phyloP scores from a whole-genome alignment of 30 jellyfish, hydroid and myxozoan genomes.

The Hydractinia echinata region DNA sequence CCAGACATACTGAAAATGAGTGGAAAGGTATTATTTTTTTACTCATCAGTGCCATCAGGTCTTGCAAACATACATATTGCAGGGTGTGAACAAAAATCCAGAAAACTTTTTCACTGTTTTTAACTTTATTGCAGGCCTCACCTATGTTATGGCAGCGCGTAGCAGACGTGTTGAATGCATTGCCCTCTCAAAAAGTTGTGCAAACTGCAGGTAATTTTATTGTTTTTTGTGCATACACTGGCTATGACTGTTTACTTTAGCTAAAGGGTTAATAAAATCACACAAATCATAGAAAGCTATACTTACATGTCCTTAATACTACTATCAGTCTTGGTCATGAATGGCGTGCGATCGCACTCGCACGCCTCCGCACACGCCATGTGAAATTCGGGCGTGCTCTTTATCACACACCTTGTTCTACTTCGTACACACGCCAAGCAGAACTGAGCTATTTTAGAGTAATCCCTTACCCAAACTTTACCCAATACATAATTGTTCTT shows the following conservation, averaged over 20 bases:
- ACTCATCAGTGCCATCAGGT: neutral
- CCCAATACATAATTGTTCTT: no score
- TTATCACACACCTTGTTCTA: no score
- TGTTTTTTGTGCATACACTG: neutral
- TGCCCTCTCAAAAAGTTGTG: conserved; percentile 59
- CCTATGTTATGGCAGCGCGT: conserved; percentile 74
- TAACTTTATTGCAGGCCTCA: conserved; percentile 35
- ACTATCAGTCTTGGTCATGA: neutral
- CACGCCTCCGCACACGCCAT: no score
- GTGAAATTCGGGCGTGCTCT: no score
- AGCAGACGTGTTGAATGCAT: conserved; percentile 55
- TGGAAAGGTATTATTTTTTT: conserved; percentile 37
- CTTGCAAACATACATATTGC: neutral
- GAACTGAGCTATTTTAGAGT: no score
- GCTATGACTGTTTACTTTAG: no score
- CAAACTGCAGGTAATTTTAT: conserved; percentile 32
- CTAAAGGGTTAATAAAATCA: neutral
- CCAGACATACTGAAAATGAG: conserved; percentile 41
- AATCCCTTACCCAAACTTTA: no score
- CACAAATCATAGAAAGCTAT: neutral
- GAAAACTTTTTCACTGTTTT: neutral
- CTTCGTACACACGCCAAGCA: no score
- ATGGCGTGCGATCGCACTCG: no score
- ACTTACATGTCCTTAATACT: neutral
- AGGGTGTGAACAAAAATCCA: neutral